phyloP scores from a whole-genome alignment of 2,797 vertebrate genomes.

The Rhinella marina region DNA sequence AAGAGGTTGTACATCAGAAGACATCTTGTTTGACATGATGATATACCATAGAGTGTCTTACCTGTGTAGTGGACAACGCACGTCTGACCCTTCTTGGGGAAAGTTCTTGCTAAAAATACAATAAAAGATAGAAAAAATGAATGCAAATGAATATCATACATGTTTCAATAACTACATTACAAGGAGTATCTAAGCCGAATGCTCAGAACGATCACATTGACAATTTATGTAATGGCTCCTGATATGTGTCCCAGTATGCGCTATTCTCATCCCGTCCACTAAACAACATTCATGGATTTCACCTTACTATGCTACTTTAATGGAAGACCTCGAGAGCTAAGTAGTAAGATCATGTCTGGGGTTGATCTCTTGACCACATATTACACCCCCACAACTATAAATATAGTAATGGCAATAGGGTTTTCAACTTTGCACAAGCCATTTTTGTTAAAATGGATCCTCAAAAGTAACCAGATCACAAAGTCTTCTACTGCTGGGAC shows the following conservation, averaged over 20 bases:
- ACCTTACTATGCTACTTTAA: background rate
- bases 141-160: background rate
- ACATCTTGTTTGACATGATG: background rate
- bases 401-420: too few relatives aligned
- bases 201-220: background rate
- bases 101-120: constrained; percentile 88
- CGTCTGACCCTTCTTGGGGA: constrained; percentile 98
- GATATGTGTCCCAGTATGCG: background rate
- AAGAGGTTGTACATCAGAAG: too few relatives aligned
- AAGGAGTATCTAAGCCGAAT: background rate
- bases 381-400: background rate
- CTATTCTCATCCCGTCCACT: background rate
- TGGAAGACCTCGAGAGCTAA: background rate
- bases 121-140: constrained; percentile 52
- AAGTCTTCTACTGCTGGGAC: too few relatives aligned
- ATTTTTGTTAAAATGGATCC: too few relatives aligned
- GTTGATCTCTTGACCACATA: background rate
- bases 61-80: constrained; percentile 99
- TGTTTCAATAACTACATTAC: background rate
- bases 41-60: constrained; percentile 69
- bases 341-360: background rate
- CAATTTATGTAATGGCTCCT: background rate
- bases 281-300: background rate
- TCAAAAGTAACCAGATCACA: too few relatives aligned
- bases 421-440: too few relatives aligned